Conservation (phyloP, 2,888 invertebrate species). For the Cryptocephalus primarius region DNA sequence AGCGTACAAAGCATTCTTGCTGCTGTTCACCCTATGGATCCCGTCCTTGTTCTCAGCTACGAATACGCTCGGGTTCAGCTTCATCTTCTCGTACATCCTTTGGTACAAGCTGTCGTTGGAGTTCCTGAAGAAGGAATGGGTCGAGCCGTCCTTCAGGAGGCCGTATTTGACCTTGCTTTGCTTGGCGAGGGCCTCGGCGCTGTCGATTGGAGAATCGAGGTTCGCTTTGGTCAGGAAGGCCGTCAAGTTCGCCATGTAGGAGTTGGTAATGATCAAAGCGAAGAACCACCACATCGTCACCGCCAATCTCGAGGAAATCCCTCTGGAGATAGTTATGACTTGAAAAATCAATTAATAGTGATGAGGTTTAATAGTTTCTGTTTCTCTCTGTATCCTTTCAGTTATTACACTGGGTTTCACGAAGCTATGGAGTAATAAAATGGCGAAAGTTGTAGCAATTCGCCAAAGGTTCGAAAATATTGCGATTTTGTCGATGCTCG, state of each 20-base stretch:
- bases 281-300: constrained; percentile 93
- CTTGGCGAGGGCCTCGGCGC: constrained; percentile 81
- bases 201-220: constrained; percentile 78
- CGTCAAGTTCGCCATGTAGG: constrained; percentile 90
- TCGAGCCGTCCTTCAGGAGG: constrained; percentile 70
- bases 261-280: constrained; percentile 76
- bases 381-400: no score
- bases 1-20: constrained; percentile 75
- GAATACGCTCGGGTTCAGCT: constrained; percentile 74
- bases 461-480: no score
- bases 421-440: no score
- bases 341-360: no score
- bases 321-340: constrained; percentile 42
- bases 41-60: constrained; percentile 75
- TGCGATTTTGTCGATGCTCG: no score
- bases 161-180: constrained; percentile 97
- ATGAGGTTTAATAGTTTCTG: neutral
- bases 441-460: no score
- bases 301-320: constrained; percentile 78
- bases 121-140: constrained; percentile 80
- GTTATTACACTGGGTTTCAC: no score
- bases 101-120: constrained; percentile 22
- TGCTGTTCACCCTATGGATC: constrained; percentile 68
- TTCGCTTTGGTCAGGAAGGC: constrained; percentile 85
- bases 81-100: constrained; percentile 49